Conservation (phyloP, 2,113 vertebrate species). For the Marcusenius ussheri region DNA sequence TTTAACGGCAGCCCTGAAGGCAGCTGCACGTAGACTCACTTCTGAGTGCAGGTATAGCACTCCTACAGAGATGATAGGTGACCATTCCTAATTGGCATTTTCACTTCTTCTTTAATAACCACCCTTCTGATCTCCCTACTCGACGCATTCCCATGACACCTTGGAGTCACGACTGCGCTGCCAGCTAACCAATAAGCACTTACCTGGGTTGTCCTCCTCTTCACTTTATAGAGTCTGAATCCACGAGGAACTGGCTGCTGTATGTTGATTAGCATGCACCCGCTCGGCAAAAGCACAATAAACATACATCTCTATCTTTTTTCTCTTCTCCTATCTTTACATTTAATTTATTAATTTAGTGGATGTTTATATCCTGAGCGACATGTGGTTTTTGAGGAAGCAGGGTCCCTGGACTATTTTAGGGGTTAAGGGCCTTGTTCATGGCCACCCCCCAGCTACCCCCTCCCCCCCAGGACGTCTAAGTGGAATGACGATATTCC, state of each 20-base stretch:
- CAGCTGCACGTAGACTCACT: background rate
- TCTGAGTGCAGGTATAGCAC: background rate
- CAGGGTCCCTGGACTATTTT: background rate
- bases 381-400: background rate
- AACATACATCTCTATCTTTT: background rate
- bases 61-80: background rate
- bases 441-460: background rate
- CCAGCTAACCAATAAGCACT: slow-evolving; percentile 1
- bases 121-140: background rate
- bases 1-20: background rate
- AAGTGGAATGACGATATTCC: background rate
- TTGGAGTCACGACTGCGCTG: background rate
- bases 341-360: background rate
- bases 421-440: background rate
- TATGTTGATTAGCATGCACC: background rate
- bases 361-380: background rate
- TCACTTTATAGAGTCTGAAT: background rate
- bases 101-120: background rate
- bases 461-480: background rate
- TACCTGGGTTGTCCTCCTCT: background rate
- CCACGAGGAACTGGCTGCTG: background rate
- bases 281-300: background rate
- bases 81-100: background rate
- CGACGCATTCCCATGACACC: background rate
- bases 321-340: background rate